Conservation (phyloP, 2,797 vertebrate genomes). For the Cheracebus regulus region DNA sequence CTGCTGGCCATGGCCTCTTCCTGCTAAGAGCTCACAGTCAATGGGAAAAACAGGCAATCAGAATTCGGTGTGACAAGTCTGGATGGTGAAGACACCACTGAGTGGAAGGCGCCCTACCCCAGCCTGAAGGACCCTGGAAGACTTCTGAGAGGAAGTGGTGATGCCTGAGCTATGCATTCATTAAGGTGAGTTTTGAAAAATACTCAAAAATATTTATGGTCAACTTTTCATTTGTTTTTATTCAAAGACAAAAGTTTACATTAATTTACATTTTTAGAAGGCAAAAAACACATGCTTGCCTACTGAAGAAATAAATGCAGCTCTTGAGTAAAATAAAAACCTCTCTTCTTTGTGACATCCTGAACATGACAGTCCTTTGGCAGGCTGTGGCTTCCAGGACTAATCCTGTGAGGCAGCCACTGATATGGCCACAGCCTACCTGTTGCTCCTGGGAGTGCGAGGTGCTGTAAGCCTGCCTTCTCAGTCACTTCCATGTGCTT, state of each 20-base stretch:
- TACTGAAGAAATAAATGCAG: not conserved
- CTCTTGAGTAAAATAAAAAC: not conserved
- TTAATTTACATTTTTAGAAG: not conserved
- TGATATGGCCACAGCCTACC: not conserved
- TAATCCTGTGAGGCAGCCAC: not conserved
- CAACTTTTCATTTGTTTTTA: not conserved
- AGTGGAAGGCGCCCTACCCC: no score
- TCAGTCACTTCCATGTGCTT: accelerated
- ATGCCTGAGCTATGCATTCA: not conserved
- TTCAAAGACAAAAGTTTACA: not conserved
- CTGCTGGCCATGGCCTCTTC: not conserved
- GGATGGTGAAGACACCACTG: not conserved
- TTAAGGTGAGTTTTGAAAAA: not conserved
- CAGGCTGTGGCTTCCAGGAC: not conserved
- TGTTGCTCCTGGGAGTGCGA: not conserved
- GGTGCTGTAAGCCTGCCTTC: not conserved
- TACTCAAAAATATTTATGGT: not conserved
- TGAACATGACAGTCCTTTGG: not conserved
- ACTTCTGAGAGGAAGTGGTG: not conserved
- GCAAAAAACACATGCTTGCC: not conserved
- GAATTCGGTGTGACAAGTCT: not conserved
- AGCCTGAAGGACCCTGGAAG: not conserved
- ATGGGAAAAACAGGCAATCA: not conserved
- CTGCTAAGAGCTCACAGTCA: not conserved
- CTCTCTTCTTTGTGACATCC: not conserved